Evolutionary conservation across 2,113 vertebrate genomes (phyloP), one percentile per base, ranked within the genome.

Genomic region (Amazona vittata): DNA sequence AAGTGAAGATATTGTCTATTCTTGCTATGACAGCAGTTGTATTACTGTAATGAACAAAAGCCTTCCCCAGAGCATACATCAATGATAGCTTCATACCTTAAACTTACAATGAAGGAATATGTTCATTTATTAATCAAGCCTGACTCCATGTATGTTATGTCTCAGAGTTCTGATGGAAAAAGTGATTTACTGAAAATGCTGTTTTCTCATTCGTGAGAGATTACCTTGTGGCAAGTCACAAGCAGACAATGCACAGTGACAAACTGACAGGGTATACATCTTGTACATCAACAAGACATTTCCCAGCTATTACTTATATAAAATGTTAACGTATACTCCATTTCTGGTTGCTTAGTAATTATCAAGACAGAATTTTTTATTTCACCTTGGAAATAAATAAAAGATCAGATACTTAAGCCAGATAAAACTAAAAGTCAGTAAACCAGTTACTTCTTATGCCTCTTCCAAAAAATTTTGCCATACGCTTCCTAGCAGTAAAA

Each of bases 1-100:
- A 96, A 95, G 46, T 62, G 57, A 95, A 95, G 39, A 90, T 59
- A 29, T 11, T 59, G 60, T 94, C 88, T 80, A 52, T 26, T 93
- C 60, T 89, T 81, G 41, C 43, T 79, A 49, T 7, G 44, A 75
- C n/a, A 91, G 46, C 62, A 62, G 39, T 33, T 59, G 22, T 46
- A 91, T 86, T 68, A 94, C 69, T 55, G 22, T 14, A 73, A 67
- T 21, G 53, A 96, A 77, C 25, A 82, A 70, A 86, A 90, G 29
- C 16, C 37, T 77, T 91, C 41, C 44, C 60, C 24, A 63, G 74
- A 93, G 67, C 47, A n/a, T 20, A 44, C 57, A 11, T 90, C 64
- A 60, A 44, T 55, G 24, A 79, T 16, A 88, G 16, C 16, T 90
- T 85, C 53, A 29, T 9, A 74, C 6, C 44, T 90, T 73, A 59